Percentiles rank a stretch among this genome's conserved stretches.
Conservation (phyloP, 2,888 invertebrate species). For the Anticlea derivata region DNA sequence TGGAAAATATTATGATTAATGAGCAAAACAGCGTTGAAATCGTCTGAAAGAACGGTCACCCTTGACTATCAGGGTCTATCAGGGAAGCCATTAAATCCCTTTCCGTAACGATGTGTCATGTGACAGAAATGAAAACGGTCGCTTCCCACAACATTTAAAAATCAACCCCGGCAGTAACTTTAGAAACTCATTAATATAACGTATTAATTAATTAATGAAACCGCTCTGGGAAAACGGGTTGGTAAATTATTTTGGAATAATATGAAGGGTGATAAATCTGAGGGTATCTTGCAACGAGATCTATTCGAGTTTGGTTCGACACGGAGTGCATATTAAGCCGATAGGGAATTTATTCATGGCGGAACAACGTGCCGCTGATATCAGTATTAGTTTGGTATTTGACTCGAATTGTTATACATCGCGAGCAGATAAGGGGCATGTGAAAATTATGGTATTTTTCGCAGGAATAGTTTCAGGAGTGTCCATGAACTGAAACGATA, state of each 20-base stretch:
- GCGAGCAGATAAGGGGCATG: background rate
- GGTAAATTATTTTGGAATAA: constrained; percentile 25
- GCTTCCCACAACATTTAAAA: constrained; percentile 14
- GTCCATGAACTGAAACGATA: background rate
- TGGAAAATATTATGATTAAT: background rate
- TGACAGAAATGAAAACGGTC: constrained; percentile 14
- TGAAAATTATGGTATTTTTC: background rate
- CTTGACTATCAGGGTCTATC: constrained; percentile 13
- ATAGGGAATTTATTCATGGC: constrained; percentile 32
- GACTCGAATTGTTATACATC: constrained; percentile 6
- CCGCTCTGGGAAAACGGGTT: constrained; percentile 13
- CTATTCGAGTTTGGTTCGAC: constrained; percentile 28
- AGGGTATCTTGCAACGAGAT: constrained; percentile 27
- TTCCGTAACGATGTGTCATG: constrained; percentile 15
- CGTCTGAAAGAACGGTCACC: constrained; percentile 10
- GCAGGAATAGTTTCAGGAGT: background rate
- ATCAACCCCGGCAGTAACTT: constrained; percentile 15
- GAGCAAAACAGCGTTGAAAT: background rate
- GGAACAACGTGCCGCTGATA: constrained; percentile 27
- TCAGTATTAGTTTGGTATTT: constrained; percentile 24
- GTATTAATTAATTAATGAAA: constrained; percentile 22
- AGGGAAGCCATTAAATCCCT: constrained; percentile 10
- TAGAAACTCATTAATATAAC: constrained; percentile 22
- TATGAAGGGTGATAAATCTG: constrained; percentile 29
- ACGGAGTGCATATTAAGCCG: constrained; percentile 29